phyloP scores from a whole-genome alignment of 1,140 invertebrate species.

The Euschistus heros region DNA sequence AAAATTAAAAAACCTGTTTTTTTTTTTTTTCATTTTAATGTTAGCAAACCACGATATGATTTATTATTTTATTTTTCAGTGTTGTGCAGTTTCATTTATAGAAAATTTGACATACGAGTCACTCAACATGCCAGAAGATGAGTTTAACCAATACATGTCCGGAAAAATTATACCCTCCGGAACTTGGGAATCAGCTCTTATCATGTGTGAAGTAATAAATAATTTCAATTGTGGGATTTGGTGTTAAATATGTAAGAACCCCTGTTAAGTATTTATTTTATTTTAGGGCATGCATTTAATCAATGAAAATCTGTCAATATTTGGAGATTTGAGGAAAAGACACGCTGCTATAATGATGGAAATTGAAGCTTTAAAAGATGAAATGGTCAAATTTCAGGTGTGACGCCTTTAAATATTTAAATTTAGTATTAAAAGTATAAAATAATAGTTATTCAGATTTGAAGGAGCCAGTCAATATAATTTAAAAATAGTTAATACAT shows the following conservation, averaged over 20 bases:
- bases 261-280: slow-evolving; percentile 20
- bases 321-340: slow-evolving; percentile 50
- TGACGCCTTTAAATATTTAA: too few relatives aligned
- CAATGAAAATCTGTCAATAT: slow-evolving; percentile 54
- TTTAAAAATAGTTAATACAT: too few relatives aligned
- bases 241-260: not conserved
- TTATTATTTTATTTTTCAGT: slow-evolving; percentile 47
- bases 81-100: slow-evolving; percentile 95
- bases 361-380: slow-evolving; percentile 47
- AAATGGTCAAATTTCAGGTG: slow-evolving; percentile 55
- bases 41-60: too few relatives aligned
- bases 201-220: slow-evolving; percentile 54
- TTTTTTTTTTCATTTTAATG: too few relatives aligned
- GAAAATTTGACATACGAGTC: slow-evolving; percentile 91
- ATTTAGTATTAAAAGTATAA: too few relatives aligned
- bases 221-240: not conserved
- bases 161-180: slow-evolving; percentile 69
- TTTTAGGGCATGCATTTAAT: slow-evolving; percentile 52
- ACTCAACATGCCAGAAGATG: slow-evolving; percentile 80
- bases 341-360: slow-evolving; percentile 47
- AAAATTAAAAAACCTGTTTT: too few relatives aligned
- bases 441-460: not conserved
- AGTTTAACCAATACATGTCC: slow-evolving; percentile 92
- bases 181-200: slow-evolving; percentile 59
- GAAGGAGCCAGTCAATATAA: too few relatives aligned